Conservation (phyloP, 2,113 vertebrate genomes). For the Eurypyga helias region DNA sequence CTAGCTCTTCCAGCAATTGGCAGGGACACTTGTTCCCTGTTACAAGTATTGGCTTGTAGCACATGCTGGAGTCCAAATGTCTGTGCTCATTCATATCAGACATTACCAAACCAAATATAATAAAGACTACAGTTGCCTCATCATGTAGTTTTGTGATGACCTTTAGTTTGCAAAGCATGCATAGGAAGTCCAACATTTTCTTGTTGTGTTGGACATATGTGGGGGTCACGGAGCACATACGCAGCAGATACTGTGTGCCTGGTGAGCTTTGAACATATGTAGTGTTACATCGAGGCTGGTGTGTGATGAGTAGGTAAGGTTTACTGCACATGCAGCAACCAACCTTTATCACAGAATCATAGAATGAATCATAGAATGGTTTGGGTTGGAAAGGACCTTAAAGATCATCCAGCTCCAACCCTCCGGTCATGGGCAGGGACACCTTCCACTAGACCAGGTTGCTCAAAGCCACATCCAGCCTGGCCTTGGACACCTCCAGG, state of each 20-base stretch:
- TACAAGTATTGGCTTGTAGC: not conserved
- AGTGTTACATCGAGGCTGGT: not conserved
- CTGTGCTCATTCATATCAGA: not conserved
- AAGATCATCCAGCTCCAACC: too few relatives aligned
- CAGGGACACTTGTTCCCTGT: accelerated
- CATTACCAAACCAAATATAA: accelerated
- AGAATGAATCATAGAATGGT: too few relatives aligned
- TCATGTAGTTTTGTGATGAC: not conserved
- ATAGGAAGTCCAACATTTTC: not conserved
- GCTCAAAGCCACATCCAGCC: too few relatives aligned
- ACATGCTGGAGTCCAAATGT: not conserved
- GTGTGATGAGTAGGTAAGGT: not conserved
- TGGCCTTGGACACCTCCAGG: too few relatives aligned
- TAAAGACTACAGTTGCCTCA: not conserved
- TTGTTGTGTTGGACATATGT: not conserved
- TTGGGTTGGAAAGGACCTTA: too few relatives aligned
- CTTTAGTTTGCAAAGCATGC: not conserved
- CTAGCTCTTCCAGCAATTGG: not conserved
- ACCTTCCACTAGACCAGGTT: too few relatives aligned
- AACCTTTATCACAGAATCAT: too few relatives aligned
- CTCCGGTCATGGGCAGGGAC: too few relatives aligned
- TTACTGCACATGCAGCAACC: accelerated
- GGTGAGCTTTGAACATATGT: not conserved
- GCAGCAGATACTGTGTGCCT: not conserved
- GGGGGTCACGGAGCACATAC: not conserved